Conservation (phyloP, 2,888 invertebrate genomes). For the Blomia tropicalis region DNA sequence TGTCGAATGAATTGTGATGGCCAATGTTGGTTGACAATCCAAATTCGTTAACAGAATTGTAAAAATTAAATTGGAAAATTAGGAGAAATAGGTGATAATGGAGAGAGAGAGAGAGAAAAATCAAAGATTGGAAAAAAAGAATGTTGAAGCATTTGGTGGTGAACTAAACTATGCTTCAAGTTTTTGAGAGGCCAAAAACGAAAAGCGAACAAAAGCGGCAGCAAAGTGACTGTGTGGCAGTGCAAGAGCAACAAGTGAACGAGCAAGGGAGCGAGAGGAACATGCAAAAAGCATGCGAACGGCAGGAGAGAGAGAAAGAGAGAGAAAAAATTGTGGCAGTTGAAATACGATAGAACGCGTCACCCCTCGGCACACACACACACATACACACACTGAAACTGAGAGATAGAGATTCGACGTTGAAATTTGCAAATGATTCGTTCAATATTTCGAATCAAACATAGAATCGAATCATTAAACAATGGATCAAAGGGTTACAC, state of each 20-base stretch:
- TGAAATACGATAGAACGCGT: too few relatives aligned
- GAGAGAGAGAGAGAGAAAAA: not conserved
- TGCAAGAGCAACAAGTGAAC: not conserved
- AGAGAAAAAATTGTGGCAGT: too few relatives aligned
- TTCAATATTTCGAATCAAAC: too few relatives aligned
- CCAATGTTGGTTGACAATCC: not conserved
- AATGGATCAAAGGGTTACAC: too few relatives aligned
- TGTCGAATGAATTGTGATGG: not conserved
- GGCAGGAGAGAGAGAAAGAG: too few relatives aligned
- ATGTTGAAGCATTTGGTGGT: not conserved
- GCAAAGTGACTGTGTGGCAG: too few relatives aligned
- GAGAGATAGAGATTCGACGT: too few relatives aligned
- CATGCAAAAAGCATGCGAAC: not conserved
- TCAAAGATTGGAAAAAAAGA: not conserved
- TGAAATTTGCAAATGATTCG: too few relatives aligned
- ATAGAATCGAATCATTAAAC: too few relatives aligned
- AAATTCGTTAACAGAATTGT: not conserved
- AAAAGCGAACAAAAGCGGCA: not conserved
- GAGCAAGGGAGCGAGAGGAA: not conserved
- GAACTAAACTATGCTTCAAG: not conserved
- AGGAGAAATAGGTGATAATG: not conserved
- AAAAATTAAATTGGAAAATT: not conserved
- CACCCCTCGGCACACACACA: too few relatives aligned
- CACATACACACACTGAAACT: too few relatives aligned
- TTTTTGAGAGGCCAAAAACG: too few relatives aligned